phyloP scores from a whole-genome alignment of 2,888 invertebrate genomes.

The Microdon myrmicae region DNA sequence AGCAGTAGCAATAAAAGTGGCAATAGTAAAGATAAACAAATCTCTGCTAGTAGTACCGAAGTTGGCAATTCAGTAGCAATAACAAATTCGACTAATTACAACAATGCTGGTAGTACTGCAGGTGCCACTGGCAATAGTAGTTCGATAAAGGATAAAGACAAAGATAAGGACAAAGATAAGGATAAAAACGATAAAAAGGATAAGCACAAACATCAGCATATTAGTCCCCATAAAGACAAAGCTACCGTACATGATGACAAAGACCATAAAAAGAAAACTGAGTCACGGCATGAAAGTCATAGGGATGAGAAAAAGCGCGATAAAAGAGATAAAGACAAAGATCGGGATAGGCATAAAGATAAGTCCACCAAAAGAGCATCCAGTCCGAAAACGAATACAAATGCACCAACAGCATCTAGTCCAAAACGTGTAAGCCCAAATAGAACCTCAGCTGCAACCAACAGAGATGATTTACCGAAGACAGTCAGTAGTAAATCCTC shows the following conservation, averaged over 20 bases:
- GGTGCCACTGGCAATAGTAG: conserved; percentile 25
- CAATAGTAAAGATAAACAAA: conserved; percentile 28
- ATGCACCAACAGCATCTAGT: conserved; percentile 57
- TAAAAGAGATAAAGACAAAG: conserved; percentile 68
- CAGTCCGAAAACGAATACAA: conserved; percentile 57
- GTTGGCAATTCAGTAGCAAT: conserved; percentile 23
- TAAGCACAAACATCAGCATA: conserved; percentile 69
- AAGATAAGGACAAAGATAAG: conserved; percentile 62
- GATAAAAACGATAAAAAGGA: conserved; percentile 71
- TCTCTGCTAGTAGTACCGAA: conserved; percentile 4
- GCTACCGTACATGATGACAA: conserved; percentile 64
- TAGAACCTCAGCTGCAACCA: conserved; percentile 36
- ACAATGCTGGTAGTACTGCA: conserved; percentile 54
- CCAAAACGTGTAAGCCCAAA: conserved; percentile 44
- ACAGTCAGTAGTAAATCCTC: conserved; percentile 41
- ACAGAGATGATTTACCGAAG: conserved; percentile 26
- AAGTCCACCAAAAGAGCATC: conserved; percentile 67
- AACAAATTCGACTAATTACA: conserved; percentile 63
- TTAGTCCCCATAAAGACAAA: conserved; percentile 71
- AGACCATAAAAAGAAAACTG: conserved; percentile 64
- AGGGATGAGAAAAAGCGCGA: conserved; percentile 69
- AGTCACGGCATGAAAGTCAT: conserved; percentile 66
- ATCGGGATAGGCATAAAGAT: conserved; percentile 69
- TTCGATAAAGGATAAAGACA: conserved; percentile 59
- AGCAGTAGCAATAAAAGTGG: conserved; percentile 20